Percentiles rank a stretch among this genome's conserved stretches.
Evolutionary conservation across 2,888 invertebrate genomes (phyloP).

Genomic region (Xylophagus ater): DNA sequence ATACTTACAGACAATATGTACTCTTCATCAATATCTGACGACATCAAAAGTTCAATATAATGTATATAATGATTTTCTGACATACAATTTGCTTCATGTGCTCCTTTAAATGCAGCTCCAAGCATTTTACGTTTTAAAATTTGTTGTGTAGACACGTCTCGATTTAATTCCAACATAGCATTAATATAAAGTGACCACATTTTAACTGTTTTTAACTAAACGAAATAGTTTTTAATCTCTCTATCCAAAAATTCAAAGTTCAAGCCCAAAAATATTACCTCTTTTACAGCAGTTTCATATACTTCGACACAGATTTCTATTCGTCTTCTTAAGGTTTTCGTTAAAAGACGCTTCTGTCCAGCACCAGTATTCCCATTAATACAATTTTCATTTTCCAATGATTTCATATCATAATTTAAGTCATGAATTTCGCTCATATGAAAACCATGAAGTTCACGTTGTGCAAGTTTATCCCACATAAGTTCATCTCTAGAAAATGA

Average conservation of each 20-base stretch:
- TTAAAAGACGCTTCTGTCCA: neutral
- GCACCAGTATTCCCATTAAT: conserved; percentile 9
- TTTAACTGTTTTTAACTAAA: conserved; percentile 39
- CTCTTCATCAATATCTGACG: conserved; percentile 21
- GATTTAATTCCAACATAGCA: conserved; percentile 44
- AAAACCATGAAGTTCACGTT: conserved; percentile 45
- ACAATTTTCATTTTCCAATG: neutral
- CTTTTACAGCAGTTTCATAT: conserved; percentile 42
- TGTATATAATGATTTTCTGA: conserved; percentile 42
- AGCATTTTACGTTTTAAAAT: conserved; percentile 42
- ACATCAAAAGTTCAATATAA: conserved; percentile 34
- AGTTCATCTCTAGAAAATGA: conserved; percentile 43
- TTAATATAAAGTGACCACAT: conserved; percentile 49
- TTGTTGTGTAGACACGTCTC: conserved; percentile 38
- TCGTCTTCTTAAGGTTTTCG: conserved; percentile 35
- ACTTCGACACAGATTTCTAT: conserved; percentile 41
- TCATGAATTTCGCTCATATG: conserved; percentile 25
- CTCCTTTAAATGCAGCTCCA: conserved; percentile 41
- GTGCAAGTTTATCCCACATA: conserved; percentile 50
- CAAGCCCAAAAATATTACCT: conserved; percentile 23
- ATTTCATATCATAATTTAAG: too few species aligned
- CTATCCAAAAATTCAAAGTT: neutral
- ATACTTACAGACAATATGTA: conserved; percentile 1
- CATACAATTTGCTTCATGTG: conserved; percentile 40
- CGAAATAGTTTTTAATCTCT: neutral